Base-by-base conservation (phyloP, 2,888 invertebrate genomes). In the Candidula unifasciata region DNA sequence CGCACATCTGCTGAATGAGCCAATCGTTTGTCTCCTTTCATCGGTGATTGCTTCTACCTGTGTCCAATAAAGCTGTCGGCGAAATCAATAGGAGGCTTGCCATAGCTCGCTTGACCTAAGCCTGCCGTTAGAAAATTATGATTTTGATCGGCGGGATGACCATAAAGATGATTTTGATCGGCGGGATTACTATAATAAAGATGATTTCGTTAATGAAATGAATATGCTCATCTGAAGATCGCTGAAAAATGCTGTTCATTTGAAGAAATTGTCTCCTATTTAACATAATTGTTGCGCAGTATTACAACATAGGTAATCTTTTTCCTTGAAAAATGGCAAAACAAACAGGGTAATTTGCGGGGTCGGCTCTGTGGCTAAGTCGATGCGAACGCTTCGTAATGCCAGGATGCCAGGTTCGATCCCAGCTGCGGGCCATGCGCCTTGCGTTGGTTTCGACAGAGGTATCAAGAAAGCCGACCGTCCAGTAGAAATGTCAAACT, bases 1-100 rank as follows among this genome's bases (percentile, higher is more conserved):
- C 82, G 82, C 82, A 60, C 82, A 82, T 82, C 82, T 82, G 82
- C 82, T 66, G 24, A 74, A 82, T 82, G 54, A 68, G 57, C 80
- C 80, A 71, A 71, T 80, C 80, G 71, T 44, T 69, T 69, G 80
- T 79, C 79, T 66, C 52, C 79, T 79, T 79, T 68, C 30, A 79
- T 79, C 66, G 68, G 30, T 79, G 79, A 79, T 79, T 79, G 52
- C n/a, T 66, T 52, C 30, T 68, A 66, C 79, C 68, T 66, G 68
- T 68, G 68, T 30, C 79, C 79, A 79, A 79, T 79, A 79, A 79
- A 79, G 13, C 37, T 68, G 79, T 68, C 79, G 24, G 66, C 44
- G 66, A 79, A 79, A 79, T 79, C 79, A 79, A n/a, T 64, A 44
- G 8, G 8, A 27, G 27, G 37, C 16, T 44, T 27, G 30, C 66